These are phyloP conservation scores for Apteryx mantelli DNA, from an alignment of 2,113 vertebrate species.

Conservation along the genomic window DNA sequence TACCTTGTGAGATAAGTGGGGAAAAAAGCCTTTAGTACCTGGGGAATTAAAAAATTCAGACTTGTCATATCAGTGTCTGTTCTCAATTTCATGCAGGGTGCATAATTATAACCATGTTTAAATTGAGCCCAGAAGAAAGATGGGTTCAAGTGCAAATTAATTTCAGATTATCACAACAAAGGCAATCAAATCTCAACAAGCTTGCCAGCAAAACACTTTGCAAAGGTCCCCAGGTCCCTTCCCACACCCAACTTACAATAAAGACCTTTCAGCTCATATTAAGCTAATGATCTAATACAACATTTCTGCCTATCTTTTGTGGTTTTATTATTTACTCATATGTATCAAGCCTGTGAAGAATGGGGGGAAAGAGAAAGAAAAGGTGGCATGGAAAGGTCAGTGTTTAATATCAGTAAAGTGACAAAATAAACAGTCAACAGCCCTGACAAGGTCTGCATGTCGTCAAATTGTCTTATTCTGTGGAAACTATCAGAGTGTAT, in stretches of 20 bases:
- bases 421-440: slow-evolving; percentile 77
- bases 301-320: slow-evolving; percentile 78
- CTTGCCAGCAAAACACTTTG: slow-evolving; percentile 89
- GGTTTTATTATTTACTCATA: slow-evolving; percentile 74
- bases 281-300: slow-evolving; percentile 86
- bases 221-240: slow-evolving; percentile 86
- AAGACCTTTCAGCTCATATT: slow-evolving; percentile 89
- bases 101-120: slow-evolving; percentile 94
- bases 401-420: slow-evolving; percentile 74
- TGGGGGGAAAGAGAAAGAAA: slow-evolving; percentile 35
- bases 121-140: slow-evolving; percentile 98
- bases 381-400: slow-evolving; percentile 72
- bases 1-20: slow-evolving; percentile 93
- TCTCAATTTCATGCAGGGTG: slow-evolving; percentile 90
- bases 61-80: slow-evolving; percentile 91
- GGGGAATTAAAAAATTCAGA: slow-evolving; percentile 93
- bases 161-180: slow-evolving; percentile 99
- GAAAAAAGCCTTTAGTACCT: slow-evolving; percentile 85
- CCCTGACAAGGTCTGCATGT: slow-evolving; percentile 64
- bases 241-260: slow-evolving; percentile 82
- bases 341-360: slow-evolving; percentile 50
- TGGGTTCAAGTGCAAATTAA: slow-evolving; percentile 99
- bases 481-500: slow-evolving; percentile 63
- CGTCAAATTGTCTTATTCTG: slow-evolving; percentile 67
- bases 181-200: slow-evolving; percentile 91